Conservation (phyloP, 2,797 vertebrate genomes). For the Helostoma temminkii region DNA sequence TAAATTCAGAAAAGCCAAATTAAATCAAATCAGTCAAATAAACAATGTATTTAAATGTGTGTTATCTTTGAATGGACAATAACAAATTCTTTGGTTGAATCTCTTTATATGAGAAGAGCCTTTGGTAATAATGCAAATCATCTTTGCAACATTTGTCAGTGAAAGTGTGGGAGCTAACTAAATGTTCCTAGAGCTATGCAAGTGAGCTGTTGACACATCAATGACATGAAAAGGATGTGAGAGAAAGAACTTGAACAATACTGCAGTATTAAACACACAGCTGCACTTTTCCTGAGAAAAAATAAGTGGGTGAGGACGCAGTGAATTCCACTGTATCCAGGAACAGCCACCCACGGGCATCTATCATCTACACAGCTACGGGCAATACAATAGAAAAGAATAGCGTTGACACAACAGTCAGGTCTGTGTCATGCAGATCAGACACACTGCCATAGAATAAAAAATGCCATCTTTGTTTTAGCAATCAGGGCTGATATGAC, state of each 20-base stretch:
- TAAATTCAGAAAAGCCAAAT: constrained; percentile 2
- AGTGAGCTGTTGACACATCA: constrained; percentile 46
- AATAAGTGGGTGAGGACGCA: constrained; percentile 64
- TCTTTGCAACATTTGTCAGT: constrained; percentile 24
- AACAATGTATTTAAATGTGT: constrained; percentile 1
- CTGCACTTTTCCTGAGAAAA: constrained; percentile 76
- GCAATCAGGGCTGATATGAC: constrained; percentile 57
- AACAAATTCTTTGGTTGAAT: not conserved
- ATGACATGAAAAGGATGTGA: constrained; percentile 58
- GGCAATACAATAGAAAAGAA: constrained; percentile 64
- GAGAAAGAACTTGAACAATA: constrained; percentile 60
- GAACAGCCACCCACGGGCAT: constrained; percentile 74
- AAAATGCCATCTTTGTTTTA: constrained; percentile 58
- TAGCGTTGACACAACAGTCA: constrained; percentile 56
- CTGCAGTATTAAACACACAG: constrained; percentile 59
- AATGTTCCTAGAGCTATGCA: constrained; percentile 50
- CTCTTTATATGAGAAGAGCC: constrained; percentile 8
- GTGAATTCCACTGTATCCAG: constrained; percentile 60
- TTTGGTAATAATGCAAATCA: constrained; percentile 56
- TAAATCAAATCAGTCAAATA: constrained; percentile 24
- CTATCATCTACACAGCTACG: constrained; percentile 70
- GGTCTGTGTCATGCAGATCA: constrained; percentile 60
- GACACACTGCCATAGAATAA: constrained; percentile 67
- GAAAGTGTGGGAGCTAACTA: constrained; percentile 38
- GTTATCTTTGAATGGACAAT: not conserved